A percentile compares a stretch with the other conserved stretches of the same genome.
Conservation (phyloP, 2,113 vertebrate genomes). For the Misgurnus anguillicaudatus region DNA sequence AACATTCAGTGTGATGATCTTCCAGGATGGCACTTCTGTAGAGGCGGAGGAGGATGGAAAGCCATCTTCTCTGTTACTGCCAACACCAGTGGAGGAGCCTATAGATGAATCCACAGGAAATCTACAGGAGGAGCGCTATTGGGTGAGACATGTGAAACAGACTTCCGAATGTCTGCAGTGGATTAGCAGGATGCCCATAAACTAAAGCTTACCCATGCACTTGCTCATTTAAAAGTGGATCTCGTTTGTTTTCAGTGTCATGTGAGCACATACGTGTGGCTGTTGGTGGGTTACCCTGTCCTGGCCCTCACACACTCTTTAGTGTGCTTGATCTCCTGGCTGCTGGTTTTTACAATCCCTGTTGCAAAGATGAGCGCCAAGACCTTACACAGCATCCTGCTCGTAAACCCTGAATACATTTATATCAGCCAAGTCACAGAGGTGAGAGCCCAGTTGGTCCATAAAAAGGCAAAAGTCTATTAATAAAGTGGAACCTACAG, state of each 20-base stretch:
- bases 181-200: neutral
- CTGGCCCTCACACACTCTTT: slow-evolving; percentile 74
- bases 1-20: slow-evolving; percentile 59
- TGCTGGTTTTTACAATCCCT: slow-evolving; percentile 78
- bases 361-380: slow-evolving; percentile 77
- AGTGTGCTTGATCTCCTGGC: slow-evolving; percentile 75
- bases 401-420: slow-evolving; percentile 71
- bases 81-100: slow-evolving; percentile 56
- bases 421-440: slow-evolving; percentile 53
- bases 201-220: neutral
- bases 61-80: slow-evolving; percentile 68
- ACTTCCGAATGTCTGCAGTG: too few species aligned
- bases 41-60: slow-evolving; percentile 45
- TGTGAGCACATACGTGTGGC: slow-evolving; percentile 64
- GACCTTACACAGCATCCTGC: slow-evolving; percentile 64
- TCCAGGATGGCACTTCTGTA: slow-evolving; percentile 39
- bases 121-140: slow-evolving; percentile 57
- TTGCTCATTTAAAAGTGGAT: too few species aligned
- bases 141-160: slow-evolving; percentile 69
- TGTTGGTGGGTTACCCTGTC: slow-evolving; percentile 75
- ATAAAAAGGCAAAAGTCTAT: neutral
- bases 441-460: neutral
- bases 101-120: neutral
- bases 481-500: too few species aligned
- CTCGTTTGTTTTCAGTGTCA: slow-evolving; percentile 61